These are phyloP conservation scores for Apoda limacodes DNA, from an alignment of 2,888 invertebrate genomes.

Conservation along the genomic window DNA sequence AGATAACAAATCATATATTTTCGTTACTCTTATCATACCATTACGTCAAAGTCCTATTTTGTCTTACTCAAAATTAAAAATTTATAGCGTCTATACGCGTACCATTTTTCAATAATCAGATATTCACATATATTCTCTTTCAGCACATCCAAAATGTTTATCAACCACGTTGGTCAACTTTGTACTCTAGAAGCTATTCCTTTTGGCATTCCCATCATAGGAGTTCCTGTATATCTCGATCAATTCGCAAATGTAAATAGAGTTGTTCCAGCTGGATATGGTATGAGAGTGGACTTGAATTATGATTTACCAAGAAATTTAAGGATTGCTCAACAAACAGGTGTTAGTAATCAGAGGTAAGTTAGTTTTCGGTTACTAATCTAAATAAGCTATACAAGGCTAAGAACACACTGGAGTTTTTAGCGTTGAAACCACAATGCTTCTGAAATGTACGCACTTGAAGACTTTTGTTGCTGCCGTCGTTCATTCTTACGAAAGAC, in stretches of 20 bases:
- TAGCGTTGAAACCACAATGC: not conserved
- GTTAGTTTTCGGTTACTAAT: not conserved
- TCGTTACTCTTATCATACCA: not conserved
- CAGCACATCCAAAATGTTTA: no score
- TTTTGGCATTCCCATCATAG: no score
- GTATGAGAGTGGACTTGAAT: conserved; percentile 11
- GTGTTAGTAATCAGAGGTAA: conserved; percentile 3
- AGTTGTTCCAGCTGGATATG: no score
- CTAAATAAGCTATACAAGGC: not conserved
- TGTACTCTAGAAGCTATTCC: no score
- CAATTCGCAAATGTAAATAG: no score
- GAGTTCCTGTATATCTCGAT: no score
- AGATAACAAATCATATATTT: conserved; percentile 1
- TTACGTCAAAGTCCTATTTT: conserved; percentile 26
- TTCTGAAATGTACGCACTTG: not conserved
- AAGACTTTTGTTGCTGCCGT: no score
- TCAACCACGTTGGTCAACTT: no score
- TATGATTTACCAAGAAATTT: conserved; percentile 9
- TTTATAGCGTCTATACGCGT: conserved; percentile 23
- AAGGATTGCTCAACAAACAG: conserved; percentile 9
- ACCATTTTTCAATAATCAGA: conserved; percentile 20
- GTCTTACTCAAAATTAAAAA: conserved; percentile 17
- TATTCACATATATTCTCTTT: no score
- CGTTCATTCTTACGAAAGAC: no score
- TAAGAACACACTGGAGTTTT: not conserved